phyloP scores from a whole-genome alignment of 2,113 vertebrate species.

The Scortum barcoo region DNA sequence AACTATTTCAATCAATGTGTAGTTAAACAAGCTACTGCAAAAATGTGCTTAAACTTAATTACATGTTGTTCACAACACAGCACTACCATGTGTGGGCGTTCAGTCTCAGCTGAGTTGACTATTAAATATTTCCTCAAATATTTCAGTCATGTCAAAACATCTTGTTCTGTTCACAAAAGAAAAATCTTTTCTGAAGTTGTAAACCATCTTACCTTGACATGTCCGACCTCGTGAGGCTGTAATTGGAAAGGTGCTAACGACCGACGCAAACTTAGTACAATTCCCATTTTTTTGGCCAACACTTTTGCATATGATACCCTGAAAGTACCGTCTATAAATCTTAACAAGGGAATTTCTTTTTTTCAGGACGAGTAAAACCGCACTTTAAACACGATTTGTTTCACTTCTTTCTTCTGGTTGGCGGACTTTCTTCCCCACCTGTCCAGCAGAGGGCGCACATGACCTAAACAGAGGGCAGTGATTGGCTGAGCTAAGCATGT shows the following conservation, averaged over 20 bases:
- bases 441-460: background rate
- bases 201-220: background rate
- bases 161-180: background rate
- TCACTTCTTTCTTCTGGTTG: background rate
- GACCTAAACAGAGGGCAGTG: background rate
- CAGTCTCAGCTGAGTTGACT: too few species aligned
- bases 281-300: background rate
- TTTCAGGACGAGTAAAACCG: background rate
- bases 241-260: too few species aligned
- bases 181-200: background rate
- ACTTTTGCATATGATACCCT: background rate
- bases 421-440: background rate
- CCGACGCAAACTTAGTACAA: background rate
- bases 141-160: background rate
- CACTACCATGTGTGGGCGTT: too few species aligned
- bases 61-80: too few species aligned
- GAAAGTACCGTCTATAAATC: background rate
- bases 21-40: too few species aligned
- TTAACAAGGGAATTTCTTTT: background rate
- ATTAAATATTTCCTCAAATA: too few species aligned
- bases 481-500: background rate
- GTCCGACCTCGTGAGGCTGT: background rate
- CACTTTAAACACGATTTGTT: background rate
- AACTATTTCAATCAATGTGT: too few species aligned
- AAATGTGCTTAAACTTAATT: too few species aligned